Evolutionary conservation across 2,888 invertebrate species (phyloP), one percentile per base, ranked within the genome.

Genomic region (Platycheirus albimanus): DNA sequence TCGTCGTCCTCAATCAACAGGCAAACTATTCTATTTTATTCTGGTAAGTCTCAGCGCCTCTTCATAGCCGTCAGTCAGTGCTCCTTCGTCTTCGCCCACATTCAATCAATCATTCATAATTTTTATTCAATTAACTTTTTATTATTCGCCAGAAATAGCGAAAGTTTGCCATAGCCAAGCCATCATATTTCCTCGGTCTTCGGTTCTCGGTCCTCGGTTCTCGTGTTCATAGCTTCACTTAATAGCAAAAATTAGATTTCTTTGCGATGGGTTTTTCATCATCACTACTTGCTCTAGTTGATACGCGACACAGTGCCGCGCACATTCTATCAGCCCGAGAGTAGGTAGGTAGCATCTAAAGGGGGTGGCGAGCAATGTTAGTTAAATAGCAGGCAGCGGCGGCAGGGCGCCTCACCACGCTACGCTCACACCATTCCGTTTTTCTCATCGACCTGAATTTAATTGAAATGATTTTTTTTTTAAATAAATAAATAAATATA

Each of bases 401-500:
- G 70, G 70, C 75, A 52, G 58, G 56, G 71, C 71, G 63, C 66
- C 61, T 72, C 75, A 58, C n/a, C n/a, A n/a, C n/a, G n/a, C n/a
- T n/a, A n/a, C 43, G 38, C 66, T 72, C 75, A 58, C 63, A 51
- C 64, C 41, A 20, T 47, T 77, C 58, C 41, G 49, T 33, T 72
- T 33, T 72, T 72, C 67, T 64, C 67, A 69, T 72, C 83, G 83
- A 83, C 78, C 83, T 78, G 77, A 83, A 83, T 83, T 83, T 69
- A 83, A 83, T 83, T 77, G 72, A 83, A 83, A 78, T 83, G n/a
- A 69, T 78, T 72, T 83, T 72, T 72, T 71, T 63, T 51, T 49
- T 36, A 47, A n/a, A n/a, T n/a, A n/a, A n/a, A n/a, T 54, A 36
- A 36, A 56, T 43, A 64, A 66, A 67, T 36, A 28, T 66, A 67